Base-by-base conservation (phyloP, 23 tunicate species). In the Styela clava region DNA sequence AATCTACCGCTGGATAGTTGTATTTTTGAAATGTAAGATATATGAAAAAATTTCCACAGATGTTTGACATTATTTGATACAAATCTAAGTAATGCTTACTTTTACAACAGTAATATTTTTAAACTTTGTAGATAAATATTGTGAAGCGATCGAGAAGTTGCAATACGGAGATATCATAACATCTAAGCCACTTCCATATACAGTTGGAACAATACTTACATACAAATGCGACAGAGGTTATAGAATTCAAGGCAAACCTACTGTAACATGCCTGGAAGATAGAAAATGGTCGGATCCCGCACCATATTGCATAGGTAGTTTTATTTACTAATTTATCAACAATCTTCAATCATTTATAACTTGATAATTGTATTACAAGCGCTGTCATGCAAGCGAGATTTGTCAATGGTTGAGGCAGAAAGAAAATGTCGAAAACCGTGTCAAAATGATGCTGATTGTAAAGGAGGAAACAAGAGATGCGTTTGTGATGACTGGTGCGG, bases 201-300 rank as follows among this genome's bases (percentile, higher is more conserved):
- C 21, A 25, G 24, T 78, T 32, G 92, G 87, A 31, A 61, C 34
- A 20, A 0, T 83, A 22, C 82, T 88, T 56, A 35, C 35, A 23
- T 88, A 74, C 30, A 35, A 27, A 31, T 88, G 92, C 37, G 74
- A 88, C 26, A 20, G 16, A 9, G 92, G 92, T 0, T 88, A n/a
- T 69, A 73, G 76, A 21, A 34, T 83, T 79, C 74, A 81, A 26
- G 92, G 92, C 51, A 64, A 83, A 62, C 28, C 24, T 2, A 24
- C 35, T 29, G 22, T 67, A 67, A 25, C 1, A 12, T 67, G 71
- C 24, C 22, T 67, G 2, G 22, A 67, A 16, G 31, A 27, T 24
- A 24, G 71, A 67, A 67, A 67, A 67, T 67, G 71, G 71, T 67
- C 71, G 0, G 24, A 67, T 67, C 71, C 71, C 12, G 71, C 31